Conservation (phyloP, 2,888 invertebrate genomes). For the Pomacea canaliculata region DNA sequence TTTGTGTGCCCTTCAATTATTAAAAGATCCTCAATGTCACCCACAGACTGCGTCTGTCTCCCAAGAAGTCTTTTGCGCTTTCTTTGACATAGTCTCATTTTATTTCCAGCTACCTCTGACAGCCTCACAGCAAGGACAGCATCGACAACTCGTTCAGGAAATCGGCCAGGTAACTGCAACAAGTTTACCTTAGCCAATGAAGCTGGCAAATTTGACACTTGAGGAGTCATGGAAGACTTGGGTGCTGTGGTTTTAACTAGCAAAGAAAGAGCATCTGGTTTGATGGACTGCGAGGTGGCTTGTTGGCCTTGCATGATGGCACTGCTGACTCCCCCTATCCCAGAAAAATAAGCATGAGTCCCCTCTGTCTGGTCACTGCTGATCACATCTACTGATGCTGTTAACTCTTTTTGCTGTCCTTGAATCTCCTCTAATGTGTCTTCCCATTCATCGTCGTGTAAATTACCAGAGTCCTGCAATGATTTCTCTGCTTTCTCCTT, state of each 20-base stretch:
- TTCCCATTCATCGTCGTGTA: slow-evolving; percentile 38
- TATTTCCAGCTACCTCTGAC: background rate
- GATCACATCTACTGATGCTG: background rate
- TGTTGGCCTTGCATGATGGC: background rate
- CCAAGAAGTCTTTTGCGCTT: slow-evolving; percentile 17
- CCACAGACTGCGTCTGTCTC: slow-evolving; percentile 31
- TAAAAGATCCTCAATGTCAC: slow-evolving; percentile 17
- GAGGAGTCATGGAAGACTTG: background rate
- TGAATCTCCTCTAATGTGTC: background rate
- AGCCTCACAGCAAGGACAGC: slow-evolving; percentile 39
- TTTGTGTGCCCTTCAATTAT: no score
- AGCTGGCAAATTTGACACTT: background rate
- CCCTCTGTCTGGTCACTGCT: background rate
- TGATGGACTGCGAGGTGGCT: background rate
- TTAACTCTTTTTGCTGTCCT: background rate
- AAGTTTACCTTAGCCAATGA: background rate
- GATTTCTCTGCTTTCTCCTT: slow-evolving; percentile 30
- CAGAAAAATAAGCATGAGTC: background rate
- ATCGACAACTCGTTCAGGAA: slow-evolving; percentile 41
- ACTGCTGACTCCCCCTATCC: slow-evolving; percentile 1
- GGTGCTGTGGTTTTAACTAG: background rate
- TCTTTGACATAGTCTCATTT: no score
- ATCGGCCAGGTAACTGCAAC: slow-evolving; percentile 27
- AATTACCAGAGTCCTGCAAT: slow-evolving; percentile 47
- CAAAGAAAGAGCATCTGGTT: background rate